Evolutionary conservation across 2,797 vertebrate genomes (phyloP).

Genomic region (Chelidonichthys spinosus): DNA sequence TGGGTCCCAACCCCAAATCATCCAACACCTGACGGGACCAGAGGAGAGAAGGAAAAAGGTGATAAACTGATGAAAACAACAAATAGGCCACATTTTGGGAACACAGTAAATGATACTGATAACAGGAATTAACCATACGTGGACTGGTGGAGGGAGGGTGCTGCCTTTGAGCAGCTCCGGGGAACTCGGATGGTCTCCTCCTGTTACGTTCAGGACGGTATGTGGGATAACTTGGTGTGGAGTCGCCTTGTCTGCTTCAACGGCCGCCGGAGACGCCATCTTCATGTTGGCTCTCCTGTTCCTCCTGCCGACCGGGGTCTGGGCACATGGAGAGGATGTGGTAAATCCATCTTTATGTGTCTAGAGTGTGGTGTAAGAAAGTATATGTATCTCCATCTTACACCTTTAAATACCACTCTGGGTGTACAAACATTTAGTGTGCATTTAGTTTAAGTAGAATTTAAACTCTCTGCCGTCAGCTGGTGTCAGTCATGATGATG

Average conservation of each 20-base stretch:
- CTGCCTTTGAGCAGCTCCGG: slow-evolving; percentile 74
- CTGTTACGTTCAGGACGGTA: slow-evolving; percentile 77
- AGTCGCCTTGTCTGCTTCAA: slow-evolving; percentile 21
- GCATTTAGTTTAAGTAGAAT: no score
- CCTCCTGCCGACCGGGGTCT: slow-evolving; percentile 76
- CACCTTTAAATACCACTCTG: not conserved
- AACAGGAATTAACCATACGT: slow-evolving; percentile 73
- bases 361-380: not conserved
- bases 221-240: slow-evolving; percentile 80
- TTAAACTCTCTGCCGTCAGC: no score
- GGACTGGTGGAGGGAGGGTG: slow-evolving; percentile 75
- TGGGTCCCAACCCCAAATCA: slow-evolving; percentile 84
- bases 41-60: not conserved
- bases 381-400: not conserved
- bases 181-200: slow-evolving; percentile 51
- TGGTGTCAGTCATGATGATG: no score
- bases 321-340: slow-evolving; percentile 37
- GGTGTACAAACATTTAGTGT: not conserved
- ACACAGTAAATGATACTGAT: not conserved
- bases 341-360: no score
- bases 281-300: slow-evolving; percentile 75
- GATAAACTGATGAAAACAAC: not conserved
- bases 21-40: slow-evolving; percentile 85
- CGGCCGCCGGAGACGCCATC: slow-evolving; percentile 47
- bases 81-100: not conserved